Evolutionary conservation across 2,797 vertebrate species (phyloP).

Genomic region (Phrynocephalus guinanensis): DNA sequence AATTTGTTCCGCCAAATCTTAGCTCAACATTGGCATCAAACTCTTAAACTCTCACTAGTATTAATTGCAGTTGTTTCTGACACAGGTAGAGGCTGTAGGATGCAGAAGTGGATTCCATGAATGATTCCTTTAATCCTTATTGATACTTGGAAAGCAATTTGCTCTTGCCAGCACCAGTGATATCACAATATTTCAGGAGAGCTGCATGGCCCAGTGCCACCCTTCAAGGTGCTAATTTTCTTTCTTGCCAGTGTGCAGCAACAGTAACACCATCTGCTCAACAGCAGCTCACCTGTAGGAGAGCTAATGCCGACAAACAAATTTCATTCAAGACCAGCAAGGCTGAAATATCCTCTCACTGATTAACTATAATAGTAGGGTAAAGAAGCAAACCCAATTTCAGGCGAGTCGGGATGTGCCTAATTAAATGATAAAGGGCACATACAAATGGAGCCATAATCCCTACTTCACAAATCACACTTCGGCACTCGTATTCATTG

Average conservation of each 20-base stretch:
- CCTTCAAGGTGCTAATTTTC: conserved; percentile 44
- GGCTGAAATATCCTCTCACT: conserved; percentile 30
- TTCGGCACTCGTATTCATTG: conserved; percentile 30
- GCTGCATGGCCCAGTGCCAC: background rate
- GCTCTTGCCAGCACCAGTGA: conserved; percentile 40
- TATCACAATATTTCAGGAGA: conserved; percentile 50
- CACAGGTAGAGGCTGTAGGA: conserved; percentile 12
- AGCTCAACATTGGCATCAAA: no score
- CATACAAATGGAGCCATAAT: conserved; percentile 44
- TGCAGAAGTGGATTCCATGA: background rate
- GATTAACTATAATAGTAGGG: conserved; percentile 3
- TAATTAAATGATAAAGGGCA: conserved; percentile 53
- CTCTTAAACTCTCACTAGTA: no score
- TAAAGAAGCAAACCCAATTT: conserved; percentile 50
- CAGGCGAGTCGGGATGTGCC: conserved; percentile 16
- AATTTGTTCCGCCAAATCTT: no score
- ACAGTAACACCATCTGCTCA: conserved; percentile 42
- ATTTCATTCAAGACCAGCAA: conserved; percentile 37
- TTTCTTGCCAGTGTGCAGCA: conserved; percentile 16
- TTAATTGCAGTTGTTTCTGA: conserved; percentile 34
- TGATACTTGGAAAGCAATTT: conserved; percentile 43
- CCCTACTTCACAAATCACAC: conserved; percentile 57
- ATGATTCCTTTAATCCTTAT: conserved; percentile 60
- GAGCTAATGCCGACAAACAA: conserved; percentile 51
- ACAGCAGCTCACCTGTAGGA: conserved; percentile 36